A percentile compares a stretch with the other conserved stretches of the same genome.
Evolutionary conservation across 2,888 invertebrate species (phyloP).

Genomic region (Drosophila fungiperda): DNA sequence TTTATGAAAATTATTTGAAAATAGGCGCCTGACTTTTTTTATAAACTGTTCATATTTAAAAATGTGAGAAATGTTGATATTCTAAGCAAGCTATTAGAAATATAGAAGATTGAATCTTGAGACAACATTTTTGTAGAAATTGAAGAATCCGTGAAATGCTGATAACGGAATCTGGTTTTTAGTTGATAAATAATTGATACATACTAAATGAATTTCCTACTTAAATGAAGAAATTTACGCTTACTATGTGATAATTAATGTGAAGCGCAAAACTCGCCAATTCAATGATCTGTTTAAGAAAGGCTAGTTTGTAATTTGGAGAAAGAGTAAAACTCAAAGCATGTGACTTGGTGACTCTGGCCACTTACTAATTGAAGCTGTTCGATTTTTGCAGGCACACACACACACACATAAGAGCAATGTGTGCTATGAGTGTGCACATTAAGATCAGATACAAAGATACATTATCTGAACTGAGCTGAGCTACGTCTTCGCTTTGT

Average conservation of each 20-base stretch:
- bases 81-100: background rate
- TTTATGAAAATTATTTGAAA: background rate
- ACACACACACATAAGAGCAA: constrained; percentile 1
- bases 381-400: constrained; percentile 48
- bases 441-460: constrained; percentile 83
- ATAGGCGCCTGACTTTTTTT: background rate
- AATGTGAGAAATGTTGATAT: background rate
- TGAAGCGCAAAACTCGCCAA: background rate
- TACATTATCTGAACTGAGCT: constrained; percentile 71
- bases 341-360: constrained; percentile 35
- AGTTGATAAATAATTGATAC: background rate
- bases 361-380: constrained; percentile 57
- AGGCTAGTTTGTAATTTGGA: background rate
- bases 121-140: background rate
- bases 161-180: background rate
- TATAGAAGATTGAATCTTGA: background rate
- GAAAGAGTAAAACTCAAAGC: constrained; percentile 14
- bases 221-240: background rate
- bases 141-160: background rate
- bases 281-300: background rate
- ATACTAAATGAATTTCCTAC: background rate
- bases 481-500: constrained; percentile 67
- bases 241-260: background rate
- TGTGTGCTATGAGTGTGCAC: constrained; percentile 51
- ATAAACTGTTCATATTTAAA: background rate